phyloP scores from a whole-genome alignment of 1,140 invertebrate genomes.

The Trigoniulus corallinus region DNA sequence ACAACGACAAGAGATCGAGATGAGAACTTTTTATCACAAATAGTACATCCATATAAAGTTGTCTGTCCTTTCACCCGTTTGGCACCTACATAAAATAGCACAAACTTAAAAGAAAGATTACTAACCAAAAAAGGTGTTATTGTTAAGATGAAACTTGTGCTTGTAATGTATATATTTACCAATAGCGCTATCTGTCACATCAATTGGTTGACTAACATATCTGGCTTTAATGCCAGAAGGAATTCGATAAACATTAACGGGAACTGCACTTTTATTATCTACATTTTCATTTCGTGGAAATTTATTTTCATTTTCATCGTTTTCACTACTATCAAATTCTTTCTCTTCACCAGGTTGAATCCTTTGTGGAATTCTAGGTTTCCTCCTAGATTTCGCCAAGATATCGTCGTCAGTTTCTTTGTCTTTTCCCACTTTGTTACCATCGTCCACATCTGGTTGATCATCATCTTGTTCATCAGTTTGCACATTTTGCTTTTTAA shows the following conservation, averaged over 20 bases:
- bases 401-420: too few species aligned
- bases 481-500: too few species aligned
- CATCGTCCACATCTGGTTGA: too few species aligned
- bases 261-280: neutral
- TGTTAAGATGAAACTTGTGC: too few species aligned
- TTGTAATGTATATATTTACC: neutral
- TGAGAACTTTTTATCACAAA: neutral
- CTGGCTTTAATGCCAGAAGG: neutral
- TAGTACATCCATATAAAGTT: neutral
- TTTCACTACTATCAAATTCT: too few species aligned
- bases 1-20: conserved; percentile 13
- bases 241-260: neutral
- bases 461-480: too few species aligned
- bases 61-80: neutral
- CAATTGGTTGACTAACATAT: neutral
- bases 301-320: too few species aligned
- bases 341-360: too few species aligned
- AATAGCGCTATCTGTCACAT: neutral
- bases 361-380: too few species aligned
- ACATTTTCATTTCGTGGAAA: too few species aligned
- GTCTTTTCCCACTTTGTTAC: too few species aligned
- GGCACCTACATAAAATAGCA: neutral
- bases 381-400: too few species aligned
- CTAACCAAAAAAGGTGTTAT: neutral
- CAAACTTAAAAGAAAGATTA: neutral